Evolutionary conservation across 2,888 invertebrate genomes (phyloP), one percentile per base, ranked within the genome.

Genomic region (Hydropsyche betteni): DNA sequence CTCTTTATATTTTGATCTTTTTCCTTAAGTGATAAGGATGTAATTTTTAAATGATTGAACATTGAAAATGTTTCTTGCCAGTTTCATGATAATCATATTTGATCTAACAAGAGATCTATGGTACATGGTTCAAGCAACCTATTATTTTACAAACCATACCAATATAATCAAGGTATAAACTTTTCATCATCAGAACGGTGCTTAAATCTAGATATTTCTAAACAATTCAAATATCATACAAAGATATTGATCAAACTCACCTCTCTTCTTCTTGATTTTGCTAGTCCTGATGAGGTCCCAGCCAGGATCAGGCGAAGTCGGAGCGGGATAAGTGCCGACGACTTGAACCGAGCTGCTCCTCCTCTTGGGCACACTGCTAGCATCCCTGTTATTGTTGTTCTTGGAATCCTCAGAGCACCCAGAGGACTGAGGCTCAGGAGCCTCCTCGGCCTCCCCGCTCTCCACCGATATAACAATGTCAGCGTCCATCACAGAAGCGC

Each of bases 261-360:
- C 86, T 87, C 85, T 86, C 84, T 84, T 85, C 85, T 87, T 88
- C 82, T 87, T 87, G 85, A 89, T 89, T 86, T 87, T 88, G 84
- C 88, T 88, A 81, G 87, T 87, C 53, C 87, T 86, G 61, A 87
- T 86, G 75, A 88, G 83, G 76, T 86, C 87, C 79, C 87, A 87
- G 0, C 87, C 83, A 0, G 87, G 87, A 77, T 87, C 87, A 77
- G 86, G 81, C 5, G 86, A 86, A 0, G 87, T 86, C 86, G 0
- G 87, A 86, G 80, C 86, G 85, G 80, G 86, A 73, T 44, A 68
- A 33, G 76, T 44, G 72, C 86, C 87, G 1, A 87, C 86, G 24
- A 87, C 83, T 80, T 87, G 87, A 74, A 87, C 87, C 0, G 87
- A 86, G 80, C 86, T 86, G 80, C 86, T 86, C 70, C 69, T 68